Percentiles rank a stretch among this genome's conserved stretches.
Conservation (phyloP, 2,888 invertebrate species). For the Protophormia terraenovae region DNA sequence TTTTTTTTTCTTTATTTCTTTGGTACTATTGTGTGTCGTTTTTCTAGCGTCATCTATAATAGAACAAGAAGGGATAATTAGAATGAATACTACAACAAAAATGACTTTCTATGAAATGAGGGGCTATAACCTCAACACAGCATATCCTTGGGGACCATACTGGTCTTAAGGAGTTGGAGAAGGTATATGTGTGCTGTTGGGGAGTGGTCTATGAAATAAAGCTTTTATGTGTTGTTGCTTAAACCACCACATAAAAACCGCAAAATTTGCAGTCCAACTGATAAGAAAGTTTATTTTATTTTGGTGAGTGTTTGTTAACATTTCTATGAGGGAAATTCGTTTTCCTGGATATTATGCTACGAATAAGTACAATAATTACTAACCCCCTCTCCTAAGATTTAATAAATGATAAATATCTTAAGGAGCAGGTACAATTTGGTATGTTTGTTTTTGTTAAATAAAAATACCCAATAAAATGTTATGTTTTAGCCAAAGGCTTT, state of each 20-base stretch:
- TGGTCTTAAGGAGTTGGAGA: background rate
- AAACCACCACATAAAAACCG: constrained; percentile 63
- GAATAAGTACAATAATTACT: constrained; percentile 33
- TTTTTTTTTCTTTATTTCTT: background rate
- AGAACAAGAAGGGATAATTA: constrained; percentile 67
- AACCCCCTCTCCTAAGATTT: background rate
- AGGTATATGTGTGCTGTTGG: background rate
- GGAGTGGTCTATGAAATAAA: constrained; percentile 13
- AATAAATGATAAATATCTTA: constrained; percentile 61
- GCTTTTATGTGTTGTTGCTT: constrained; percentile 50
- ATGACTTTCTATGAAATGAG: constrained; percentile 37
- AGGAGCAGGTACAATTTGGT: constrained; percentile 34
- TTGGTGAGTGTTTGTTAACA: background rate
- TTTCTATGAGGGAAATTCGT: constrained; percentile 6
- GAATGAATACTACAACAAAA: constrained; percentile 60
- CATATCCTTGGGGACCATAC: constrained; percentile 60
- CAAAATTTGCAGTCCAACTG: constrained; percentile 64
- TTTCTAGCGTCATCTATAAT: constrained; percentile 1
- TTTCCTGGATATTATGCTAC: constrained; percentile 2
- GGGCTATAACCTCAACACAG: constrained; percentile 32
- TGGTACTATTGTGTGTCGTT: constrained; percentile 18
- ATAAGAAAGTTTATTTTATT: constrained; percentile 35
- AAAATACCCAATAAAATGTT: background rate
- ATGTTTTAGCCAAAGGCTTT: constrained; percentile 13
- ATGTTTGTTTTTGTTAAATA: background rate